These are phyloP conservation scores for Ametastegia equiseti DNA, from an alignment of 2,888 invertebrate genomes.

Conservation along the genomic window DNA sequence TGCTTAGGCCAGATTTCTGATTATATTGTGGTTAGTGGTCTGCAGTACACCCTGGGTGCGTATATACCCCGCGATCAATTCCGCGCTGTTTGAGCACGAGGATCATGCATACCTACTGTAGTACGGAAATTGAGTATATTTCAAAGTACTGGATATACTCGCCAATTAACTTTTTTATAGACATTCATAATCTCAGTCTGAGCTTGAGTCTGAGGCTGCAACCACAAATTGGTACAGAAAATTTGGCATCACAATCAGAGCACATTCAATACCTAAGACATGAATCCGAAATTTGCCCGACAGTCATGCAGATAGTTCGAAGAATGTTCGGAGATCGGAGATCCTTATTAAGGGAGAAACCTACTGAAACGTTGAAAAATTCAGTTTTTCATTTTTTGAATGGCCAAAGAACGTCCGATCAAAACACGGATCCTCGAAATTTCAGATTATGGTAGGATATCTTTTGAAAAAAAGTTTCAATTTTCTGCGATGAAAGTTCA, in stretches of 20 bases:
- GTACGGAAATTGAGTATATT: neutral
- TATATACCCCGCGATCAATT: neutral
- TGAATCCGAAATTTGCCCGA: too few species aligned
- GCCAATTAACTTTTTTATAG: neutral
- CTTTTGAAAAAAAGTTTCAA: too few species aligned
- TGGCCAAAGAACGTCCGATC: too few species aligned
- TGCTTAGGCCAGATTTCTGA: neutral
- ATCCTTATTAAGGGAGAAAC: too few species aligned
- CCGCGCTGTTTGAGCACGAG: neutral
- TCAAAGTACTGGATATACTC: neutral
- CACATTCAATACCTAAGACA: too few species aligned
- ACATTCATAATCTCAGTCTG: neutral
- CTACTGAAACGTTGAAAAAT: too few species aligned
- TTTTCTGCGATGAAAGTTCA: too few species aligned
- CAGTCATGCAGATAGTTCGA: too few species aligned
- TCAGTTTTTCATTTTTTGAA: too few species aligned
- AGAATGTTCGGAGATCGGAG: neutral
- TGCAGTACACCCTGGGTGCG: neutral
- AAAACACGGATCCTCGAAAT: too few species aligned
- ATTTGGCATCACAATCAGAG: too few species aligned
- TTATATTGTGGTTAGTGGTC: neutral
- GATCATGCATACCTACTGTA: neutral
- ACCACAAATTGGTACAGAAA: slow-evolving; percentile 18
- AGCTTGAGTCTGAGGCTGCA: neutral
- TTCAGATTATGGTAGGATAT: too few species aligned